These are phyloP conservation scores for Rhynchophorus ferrugineus DNA, from an alignment of 1,140 invertebrate species.

Conservation along the genomic window DNA sequence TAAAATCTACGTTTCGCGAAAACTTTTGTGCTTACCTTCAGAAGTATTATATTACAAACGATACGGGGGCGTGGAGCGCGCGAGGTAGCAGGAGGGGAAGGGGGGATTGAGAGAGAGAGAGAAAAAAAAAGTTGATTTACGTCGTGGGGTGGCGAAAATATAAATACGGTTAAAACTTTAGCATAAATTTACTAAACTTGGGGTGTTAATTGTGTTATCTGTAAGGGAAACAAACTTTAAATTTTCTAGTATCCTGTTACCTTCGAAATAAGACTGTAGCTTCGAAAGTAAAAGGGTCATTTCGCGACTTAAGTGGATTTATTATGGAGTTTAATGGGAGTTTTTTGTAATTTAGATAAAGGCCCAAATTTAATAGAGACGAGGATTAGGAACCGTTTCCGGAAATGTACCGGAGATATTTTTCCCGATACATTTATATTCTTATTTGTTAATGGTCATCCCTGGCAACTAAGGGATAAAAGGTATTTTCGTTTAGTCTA, in stretches of 20 bases:
- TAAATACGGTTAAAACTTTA: conserved; percentile 23
- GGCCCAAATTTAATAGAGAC: background rate
- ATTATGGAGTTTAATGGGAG: background rate
- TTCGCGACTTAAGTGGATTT: background rate
- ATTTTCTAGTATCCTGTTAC: conserved; percentile 7
- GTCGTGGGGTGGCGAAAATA: conserved; percentile 16
- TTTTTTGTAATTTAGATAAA: background rate
- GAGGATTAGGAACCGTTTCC: background rate
- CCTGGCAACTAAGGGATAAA: too few species aligned
- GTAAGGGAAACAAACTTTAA: conserved; percentile 14
- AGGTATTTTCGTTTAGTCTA: too few species aligned
- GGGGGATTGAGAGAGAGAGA: background rate
- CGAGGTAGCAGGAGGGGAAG: too few species aligned
- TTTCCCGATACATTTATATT: too few species aligned
- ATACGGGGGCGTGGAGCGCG: too few species aligned
- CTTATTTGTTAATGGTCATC: too few species aligned
- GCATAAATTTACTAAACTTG: conserved; percentile 17
- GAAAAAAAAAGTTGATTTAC: conserved; percentile 21
- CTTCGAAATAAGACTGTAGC: background rate
- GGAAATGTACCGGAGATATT: background rate
- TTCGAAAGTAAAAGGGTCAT: background rate
- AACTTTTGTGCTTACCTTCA: conserved; percentile 12
- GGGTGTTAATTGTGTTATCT: conserved; percentile 16
- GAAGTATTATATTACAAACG: conserved; percentile 20
- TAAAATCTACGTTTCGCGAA: conserved; percentile 9